Evolutionary conservation across 2,113 vertebrate genomes (phyloP), one percentile per base, ranked within the genome.

Genomic region (Nycticorax nycticorax): DNA sequence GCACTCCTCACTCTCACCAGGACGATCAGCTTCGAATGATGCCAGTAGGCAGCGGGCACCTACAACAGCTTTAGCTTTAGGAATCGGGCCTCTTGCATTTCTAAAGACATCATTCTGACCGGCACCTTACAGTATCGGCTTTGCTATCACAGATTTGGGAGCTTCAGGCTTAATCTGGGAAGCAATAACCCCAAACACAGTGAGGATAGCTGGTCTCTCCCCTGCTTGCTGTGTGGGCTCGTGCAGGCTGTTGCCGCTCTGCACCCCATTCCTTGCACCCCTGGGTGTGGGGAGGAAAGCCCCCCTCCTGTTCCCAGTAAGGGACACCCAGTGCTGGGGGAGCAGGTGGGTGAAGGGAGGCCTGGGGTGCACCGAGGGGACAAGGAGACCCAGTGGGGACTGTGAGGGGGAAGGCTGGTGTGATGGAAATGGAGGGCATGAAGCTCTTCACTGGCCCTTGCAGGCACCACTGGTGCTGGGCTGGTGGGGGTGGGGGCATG

Each of bases 271-370:
- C 37, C 43, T 17, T 32, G 47, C 22, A 12, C 1, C 14, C 37
- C 27, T 1, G 9, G 15, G 24, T 0, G 1, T 5, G 17, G 48
- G 16, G 11, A 75, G 52, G 3, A 68, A 33, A 56, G 10, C 3
- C 20, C 33, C 20, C 39, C 6, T 32, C 37, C 47, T 23, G 4
- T 26, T 90, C 43, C 39, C n/a, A 23, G 16, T 4, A 26, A 67
- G 45, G 33, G 48, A 56, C 59, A n/a, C 32, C 15, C 57, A 55
- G 33, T 35, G n/a, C 52, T 35, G 45, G 50, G 18, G 19, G 19
- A 41, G 39, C 14, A 43, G 13, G 41, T 15, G n/a, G 20, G 12
- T 4, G 8, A 73, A 64, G 47, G 37, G 28, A 41, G 10, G 5
- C 52, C 14, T 53, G n/a, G 21, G 85, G 19, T 37, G 11, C 60